Evolutionary conservation across 2,113 vertebrate species (phyloP).

Genomic region (Centropus bengalensis): DNA sequence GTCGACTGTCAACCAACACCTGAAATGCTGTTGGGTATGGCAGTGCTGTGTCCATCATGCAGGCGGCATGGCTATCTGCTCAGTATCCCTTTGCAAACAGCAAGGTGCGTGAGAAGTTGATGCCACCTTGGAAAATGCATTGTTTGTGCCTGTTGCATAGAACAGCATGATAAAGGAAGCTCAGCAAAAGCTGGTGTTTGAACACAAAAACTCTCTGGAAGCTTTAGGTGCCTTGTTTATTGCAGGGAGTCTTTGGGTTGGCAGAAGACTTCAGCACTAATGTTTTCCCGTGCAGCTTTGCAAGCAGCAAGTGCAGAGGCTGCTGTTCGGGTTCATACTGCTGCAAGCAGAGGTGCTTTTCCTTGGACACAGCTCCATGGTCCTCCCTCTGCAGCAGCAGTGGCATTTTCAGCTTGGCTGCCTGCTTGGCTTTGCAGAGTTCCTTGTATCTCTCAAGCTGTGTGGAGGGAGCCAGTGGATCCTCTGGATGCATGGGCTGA

Average conservation of each 20-base stretch:
- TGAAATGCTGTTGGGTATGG: background rate
- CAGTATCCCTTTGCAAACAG: background rate
- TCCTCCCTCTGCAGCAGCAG: background rate
- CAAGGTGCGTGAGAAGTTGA: fast-evolving
- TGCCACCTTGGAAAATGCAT: background rate
- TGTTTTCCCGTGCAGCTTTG: background rate
- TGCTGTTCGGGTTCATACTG: fast-evolving
- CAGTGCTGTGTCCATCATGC: fast-evolving
- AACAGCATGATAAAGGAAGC: background rate
- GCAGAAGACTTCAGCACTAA: background rate
- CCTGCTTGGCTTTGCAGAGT: background rate
- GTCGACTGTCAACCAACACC: too few relatives aligned
- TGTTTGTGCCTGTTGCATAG: background rate
- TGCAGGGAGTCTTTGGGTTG: background rate
- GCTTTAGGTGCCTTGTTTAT: background rate
- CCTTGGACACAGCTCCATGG: fast-evolving
- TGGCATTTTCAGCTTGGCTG: background rate
- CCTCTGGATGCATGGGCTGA: fast-evolving
- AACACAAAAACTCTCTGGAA: background rate
- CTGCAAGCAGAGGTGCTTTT: background rate
- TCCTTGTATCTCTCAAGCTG: background rate
- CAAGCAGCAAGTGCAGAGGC: background rate
- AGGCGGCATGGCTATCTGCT: background rate
- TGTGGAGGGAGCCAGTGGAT: background rate
- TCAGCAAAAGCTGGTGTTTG: background rate